Conservation (phyloP, 1,140 invertebrate genomes). For the Drosophila ohnishii region DNA sequence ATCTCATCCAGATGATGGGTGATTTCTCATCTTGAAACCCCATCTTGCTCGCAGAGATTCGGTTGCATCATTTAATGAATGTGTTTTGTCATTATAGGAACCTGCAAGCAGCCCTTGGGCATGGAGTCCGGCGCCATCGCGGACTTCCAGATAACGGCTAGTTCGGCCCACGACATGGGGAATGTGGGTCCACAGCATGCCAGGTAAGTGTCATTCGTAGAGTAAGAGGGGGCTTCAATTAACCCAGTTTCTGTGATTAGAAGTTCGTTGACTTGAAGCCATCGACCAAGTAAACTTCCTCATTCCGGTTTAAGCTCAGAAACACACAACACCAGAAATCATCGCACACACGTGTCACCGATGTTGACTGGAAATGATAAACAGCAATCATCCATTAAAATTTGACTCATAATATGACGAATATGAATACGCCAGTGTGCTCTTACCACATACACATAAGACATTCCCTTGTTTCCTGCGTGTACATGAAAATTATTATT, state of each 20-base stretch:
- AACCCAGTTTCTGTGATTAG: not conserved
- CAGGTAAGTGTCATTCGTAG: constrained; percentile 86
- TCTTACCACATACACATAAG: constrained; percentile 9
- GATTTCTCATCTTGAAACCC: constrained; percentile 35
- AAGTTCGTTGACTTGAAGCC: constrained; percentile 3
- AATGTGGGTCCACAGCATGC: constrained; percentile 95
- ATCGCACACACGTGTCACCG: constrained; percentile 40
- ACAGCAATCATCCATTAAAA: constrained; percentile 69
- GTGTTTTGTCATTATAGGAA: constrained; percentile 85
- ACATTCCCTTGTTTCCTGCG: constrained; percentile 46
- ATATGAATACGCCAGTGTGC: constrained; percentile 7
- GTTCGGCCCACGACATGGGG: constrained; percentile 94
- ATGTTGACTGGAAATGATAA: constrained; percentile 60
- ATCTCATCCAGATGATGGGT: constrained; percentile 50
- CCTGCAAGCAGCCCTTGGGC: constrained; percentile 92
- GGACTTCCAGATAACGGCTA: constrained; percentile 92
- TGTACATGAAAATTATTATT: constrained; percentile 64
- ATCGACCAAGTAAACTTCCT: not conserved
- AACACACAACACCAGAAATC: constrained; percentile 5
- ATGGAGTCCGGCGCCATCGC: constrained; percentile 95
- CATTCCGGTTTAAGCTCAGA: constrained; percentile 1
- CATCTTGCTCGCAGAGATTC: constrained; percentile 15
- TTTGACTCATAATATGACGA: constrained; percentile 55
- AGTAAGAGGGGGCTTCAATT: not conserved
- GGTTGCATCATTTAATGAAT: constrained; percentile 23